Evolutionary conservation across 2,888 invertebrate species (phyloP).

Genomic region (Deroplatys truncata): DNA sequence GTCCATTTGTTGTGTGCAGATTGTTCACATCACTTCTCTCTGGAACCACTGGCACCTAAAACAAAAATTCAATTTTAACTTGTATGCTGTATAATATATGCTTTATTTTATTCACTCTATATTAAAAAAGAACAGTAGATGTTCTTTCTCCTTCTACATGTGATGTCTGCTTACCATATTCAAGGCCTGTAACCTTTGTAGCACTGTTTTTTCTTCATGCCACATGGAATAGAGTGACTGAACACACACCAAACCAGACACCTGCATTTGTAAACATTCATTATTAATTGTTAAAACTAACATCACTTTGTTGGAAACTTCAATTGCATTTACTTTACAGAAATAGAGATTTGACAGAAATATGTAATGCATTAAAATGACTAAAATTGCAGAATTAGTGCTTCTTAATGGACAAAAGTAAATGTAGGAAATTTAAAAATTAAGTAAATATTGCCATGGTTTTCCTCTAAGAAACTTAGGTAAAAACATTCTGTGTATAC

Average conservation of each 20-base stretch:
- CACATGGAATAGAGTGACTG: constrained; percentile 51
- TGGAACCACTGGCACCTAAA: neutral
- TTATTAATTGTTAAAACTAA: neutral
- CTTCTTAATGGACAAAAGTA: too few species aligned
- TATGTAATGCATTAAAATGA: too few species aligned
- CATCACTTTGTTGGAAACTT: too few species aligned
- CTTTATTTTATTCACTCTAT: too few species aligned
- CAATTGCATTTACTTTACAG: too few species aligned
- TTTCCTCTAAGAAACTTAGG: too few species aligned
- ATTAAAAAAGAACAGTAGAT: too few species aligned
- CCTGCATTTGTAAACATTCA: constrained; percentile 32
- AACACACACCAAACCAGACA: constrained; percentile 48
- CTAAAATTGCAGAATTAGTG: too few species aligned
- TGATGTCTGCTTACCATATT: constrained; percentile 40
- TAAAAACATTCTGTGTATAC: too few species aligned
- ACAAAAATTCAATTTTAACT: neutral
- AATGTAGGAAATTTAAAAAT: too few species aligned
- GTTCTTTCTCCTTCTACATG: neutral
- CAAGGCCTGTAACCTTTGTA: constrained; percentile 47
- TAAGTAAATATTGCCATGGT: too few species aligned
- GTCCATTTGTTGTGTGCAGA: neutral
- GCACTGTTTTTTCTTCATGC: constrained; percentile 51
- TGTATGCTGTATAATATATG: neutral
- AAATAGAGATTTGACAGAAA: too few species aligned
- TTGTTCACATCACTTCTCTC: neutral